phyloP scores from a whole-genome alignment of 2,113 vertebrate genomes.

The Pluvianellus socialis region DNA sequence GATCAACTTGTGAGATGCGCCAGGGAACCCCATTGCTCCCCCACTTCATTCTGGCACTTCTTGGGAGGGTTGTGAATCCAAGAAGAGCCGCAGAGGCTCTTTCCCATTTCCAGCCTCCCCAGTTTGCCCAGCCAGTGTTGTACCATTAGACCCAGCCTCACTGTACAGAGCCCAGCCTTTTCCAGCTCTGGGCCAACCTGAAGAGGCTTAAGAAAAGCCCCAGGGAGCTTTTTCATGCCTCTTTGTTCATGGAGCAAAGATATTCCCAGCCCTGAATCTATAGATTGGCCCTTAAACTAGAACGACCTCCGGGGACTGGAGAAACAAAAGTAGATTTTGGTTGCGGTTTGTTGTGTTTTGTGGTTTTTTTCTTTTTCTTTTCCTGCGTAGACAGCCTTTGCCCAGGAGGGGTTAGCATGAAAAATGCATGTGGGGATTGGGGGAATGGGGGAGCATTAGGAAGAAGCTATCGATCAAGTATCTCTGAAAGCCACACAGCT shows the following conservation, averaged over 20 bases:
- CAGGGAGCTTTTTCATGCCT: conserved; percentile 2
- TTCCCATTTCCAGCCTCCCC: background rate
- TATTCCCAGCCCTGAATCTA: conserved; percentile 65
- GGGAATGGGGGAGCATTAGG: conserved; percentile 50
- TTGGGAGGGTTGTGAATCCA: background rate
- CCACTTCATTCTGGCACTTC: rapidly evolving
- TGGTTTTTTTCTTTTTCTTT: background rate
- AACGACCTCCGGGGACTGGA: conserved; percentile 18
- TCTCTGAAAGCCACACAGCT: conserved; percentile 80
- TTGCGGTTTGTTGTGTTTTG: conserved; percentile 34
- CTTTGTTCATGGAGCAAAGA: conserved; percentile 61
- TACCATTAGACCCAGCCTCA: background rate
- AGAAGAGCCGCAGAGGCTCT: background rate
- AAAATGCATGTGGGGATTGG: conserved; percentile 73
- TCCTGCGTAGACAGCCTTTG: conserved; percentile 51
- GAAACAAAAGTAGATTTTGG: conserved; percentile 60
- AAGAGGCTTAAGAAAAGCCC: conserved; percentile 17
- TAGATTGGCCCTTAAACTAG: conserved; percentile 71
- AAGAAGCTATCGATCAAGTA: conserved; percentile 76
- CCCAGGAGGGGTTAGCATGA: conserved; percentile 69
- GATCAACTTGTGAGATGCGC: background rate
- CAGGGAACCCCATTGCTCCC: rapidly evolving
- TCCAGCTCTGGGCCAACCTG: conserved; percentile 8
- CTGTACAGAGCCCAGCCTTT: background rate
- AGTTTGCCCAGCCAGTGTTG: background rate